Evolutionary conservation across 2,797 vertebrate genomes (phyloP), one percentile per base, ranked within the genome.

Genomic region (Muscicapa comitata): DNA sequence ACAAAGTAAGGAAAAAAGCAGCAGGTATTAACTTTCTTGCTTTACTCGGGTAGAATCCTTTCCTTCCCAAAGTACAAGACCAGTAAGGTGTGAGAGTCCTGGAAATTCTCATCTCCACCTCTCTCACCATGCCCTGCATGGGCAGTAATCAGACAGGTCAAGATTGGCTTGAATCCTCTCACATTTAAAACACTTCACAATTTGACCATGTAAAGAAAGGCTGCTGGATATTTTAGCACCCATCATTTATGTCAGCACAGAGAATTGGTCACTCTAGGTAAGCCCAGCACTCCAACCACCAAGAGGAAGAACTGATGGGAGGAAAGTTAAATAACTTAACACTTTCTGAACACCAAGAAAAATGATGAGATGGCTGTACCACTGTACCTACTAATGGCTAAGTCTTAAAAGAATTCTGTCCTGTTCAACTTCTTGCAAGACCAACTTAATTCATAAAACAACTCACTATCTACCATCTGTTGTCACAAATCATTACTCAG

Each of bases 21-120:
- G 21, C 5, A 35, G 17, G 6, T 50, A 17, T 58, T 43, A 42
- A 16, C 13, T 24, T 35, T n/a, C 11, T 35, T 68, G 21, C 16
- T 66, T 66, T 42, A 53, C 11, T n/a, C 37, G 3, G 17, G 13
- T 55, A 21, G 25, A 73, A 80, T 26, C 20, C 14, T 87, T 82
- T 48, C 2, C 1, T 28, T 59, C 9, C 1, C 12, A 6, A 35
- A 33, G 9, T 19, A 51, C 5, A 59, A 17, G 23, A 23, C 5
- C 43, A 75, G 31, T 35, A 51, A 47, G 18, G 23, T 50, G 29
- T 28, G 29, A 48, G 35, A 67, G 24, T 43, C 54, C 66, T 2
- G 55, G 25, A 51, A 93, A 38, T 4, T 23, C 55, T 50, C 3
- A 38, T 13, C 37, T 51, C 45, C 51, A 10, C 42, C 72, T 57